Evolutionary conservation across 2,888 invertebrate genomes (phyloP), one percentile per base, ranked within the genome.

Genomic region (Galerucella pusilla): DNA sequence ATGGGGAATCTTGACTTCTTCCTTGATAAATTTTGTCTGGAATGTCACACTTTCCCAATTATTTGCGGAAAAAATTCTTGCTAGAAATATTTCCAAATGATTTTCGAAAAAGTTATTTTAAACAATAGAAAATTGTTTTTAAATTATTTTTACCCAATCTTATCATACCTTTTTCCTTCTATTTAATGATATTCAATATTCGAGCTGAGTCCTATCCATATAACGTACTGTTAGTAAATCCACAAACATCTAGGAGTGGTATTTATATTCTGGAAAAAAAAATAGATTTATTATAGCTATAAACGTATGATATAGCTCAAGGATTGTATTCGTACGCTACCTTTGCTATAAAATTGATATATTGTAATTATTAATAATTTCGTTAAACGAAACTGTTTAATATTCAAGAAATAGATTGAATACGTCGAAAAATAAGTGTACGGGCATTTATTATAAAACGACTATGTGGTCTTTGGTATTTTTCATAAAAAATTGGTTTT

Each of bases 241-340:
- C n/a, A 63, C 42, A 63, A 63, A 70, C 63, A 73, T 75, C 66
- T 60, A 73, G 78, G 78, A 77, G 78, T 77, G 78, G 78, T 65
- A 65, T 77, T 73, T 66, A 77, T 77, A 74, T 65, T 69, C 69
- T 60, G 46, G 16, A 65, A 65, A 65, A 76, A 20, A 79, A 79
- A 79, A 74, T 77, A 77, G 79, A 79, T 79, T 79, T 79, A 79
- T 79, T 73, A 75, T 70, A 57, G 77, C 75, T 66, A 77, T 79
- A 79, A 79, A 79, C 61, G 74, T 74, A 75, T 78, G 73, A 78
- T 73, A 77, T 75, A 73, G 73, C 75, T 77, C 77, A 77, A 78
- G 77, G 74, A 78, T 77, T 73, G 74, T 73, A 73, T 75, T 63
- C 16, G 75, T 73, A 75, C 68, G 70, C 60, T 75, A 75, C 75